These are phyloP conservation scores for Matsumyia berberina DNA, from an alignment of 2,888 invertebrate species.

Conservation along the genomic window DNA sequence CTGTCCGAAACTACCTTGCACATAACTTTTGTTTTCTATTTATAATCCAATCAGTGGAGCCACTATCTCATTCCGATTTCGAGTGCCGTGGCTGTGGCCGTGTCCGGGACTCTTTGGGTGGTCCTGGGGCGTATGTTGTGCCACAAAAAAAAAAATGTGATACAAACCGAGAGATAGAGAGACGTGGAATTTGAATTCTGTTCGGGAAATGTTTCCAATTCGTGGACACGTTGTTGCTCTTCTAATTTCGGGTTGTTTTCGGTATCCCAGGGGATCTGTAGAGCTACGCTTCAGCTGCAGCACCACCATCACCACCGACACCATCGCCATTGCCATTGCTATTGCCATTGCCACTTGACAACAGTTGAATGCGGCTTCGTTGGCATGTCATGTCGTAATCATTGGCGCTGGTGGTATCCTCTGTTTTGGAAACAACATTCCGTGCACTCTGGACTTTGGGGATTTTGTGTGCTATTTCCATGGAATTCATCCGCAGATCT, in stretches of 20 bases:
- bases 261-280: slow-evolving; percentile 58
- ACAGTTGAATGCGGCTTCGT: slow-evolving; percentile 73
- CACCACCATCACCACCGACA: slow-evolving; percentile 23
- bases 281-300: slow-evolving; percentile 59
- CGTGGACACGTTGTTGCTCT: slow-evolving; percentile 72
- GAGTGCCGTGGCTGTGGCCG: slow-evolving; percentile 22
- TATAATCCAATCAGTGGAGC: slow-evolving; percentile 70
- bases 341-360: slow-evolving; percentile 48
- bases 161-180: slow-evolving; percentile 19
- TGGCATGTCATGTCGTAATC: slow-evolving; percentile 74
- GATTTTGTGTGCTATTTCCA: slow-evolving; percentile 48
- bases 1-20: slow-evolving; percentile 51
- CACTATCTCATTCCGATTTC: slow-evolving; percentile 64
- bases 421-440: slow-evolving; percentile 69
- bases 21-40: slow-evolving; percentile 73
- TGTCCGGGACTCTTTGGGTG: slow-evolving; percentile 58
- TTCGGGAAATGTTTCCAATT: slow-evolving; percentile 74
- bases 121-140: slow-evolving; percentile 37
- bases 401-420: slow-evolving; percentile 67
- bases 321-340: too few species aligned
- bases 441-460: slow-evolving; percentile 48
- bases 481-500: slow-evolving; percentile 54
- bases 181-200: slow-evolving; percentile 61
- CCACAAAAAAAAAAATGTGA: slow-evolving; percentile 22
- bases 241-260: slow-evolving; percentile 66